A percentile compares a stretch with the other conserved stretches of the same genome.
Evolutionary conservation across 2,888 invertebrate species (phyloP).

Genomic region (Parnassius orleans): DNA sequence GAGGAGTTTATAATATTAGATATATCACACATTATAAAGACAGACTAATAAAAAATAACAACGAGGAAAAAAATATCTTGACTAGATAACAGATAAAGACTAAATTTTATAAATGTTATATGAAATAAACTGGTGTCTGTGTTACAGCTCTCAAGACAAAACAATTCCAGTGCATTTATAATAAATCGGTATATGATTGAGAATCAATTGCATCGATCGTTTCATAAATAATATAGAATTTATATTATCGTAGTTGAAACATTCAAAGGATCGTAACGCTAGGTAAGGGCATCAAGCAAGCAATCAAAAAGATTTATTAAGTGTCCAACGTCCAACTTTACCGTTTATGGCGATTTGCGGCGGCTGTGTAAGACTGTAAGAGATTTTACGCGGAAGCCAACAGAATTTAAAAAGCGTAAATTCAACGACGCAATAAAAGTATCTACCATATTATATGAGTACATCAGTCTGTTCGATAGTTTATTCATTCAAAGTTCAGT

Average conservation of each 20-base stretch:
- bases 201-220: conserved; percentile 1
- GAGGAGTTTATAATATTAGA: no score
- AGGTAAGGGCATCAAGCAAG: not conserved
- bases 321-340: conserved; percentile 18
- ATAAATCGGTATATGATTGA: conserved; percentile 1
- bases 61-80: no score
- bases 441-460: no score
- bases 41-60: no score
- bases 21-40: no score
- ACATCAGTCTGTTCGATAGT: no score
- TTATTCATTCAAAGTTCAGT: no score
- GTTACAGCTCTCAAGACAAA: not conserved
- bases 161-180: not conserved
- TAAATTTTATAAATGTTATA: no score
- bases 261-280: conserved; percentile 2
- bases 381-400: conserved; percentile 7
- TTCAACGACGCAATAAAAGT: not conserved
- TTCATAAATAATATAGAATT: conserved; percentile 12
- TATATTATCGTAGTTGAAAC: not conserved
- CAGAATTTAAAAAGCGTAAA: conserved; percentile 20
- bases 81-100: no score
- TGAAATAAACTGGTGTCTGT: no score
- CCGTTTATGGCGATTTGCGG: conserved; percentile 12
- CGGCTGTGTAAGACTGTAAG: not conserved
- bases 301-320: conserved; percentile 9